Evolutionary conservation across 1,140 invertebrate species (phyloP), one percentile per base, ranked within the genome.

Genomic region (Musca domestica): DNA sequence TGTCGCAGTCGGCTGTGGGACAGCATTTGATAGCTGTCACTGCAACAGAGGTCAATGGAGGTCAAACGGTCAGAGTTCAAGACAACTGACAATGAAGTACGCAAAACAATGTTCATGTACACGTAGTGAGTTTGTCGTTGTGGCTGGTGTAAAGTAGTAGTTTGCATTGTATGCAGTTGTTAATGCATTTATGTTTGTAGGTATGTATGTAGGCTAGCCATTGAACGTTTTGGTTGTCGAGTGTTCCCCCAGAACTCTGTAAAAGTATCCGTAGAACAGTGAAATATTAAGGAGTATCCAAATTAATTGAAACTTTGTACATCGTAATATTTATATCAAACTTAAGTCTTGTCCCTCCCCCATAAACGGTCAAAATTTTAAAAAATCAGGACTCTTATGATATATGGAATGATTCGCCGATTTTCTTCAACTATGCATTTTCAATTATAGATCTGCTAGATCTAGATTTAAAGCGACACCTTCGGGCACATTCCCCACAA

Each of bases 51-150:
- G 78, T 78, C 76, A 78, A 74, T 75, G 75, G 78, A 78, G 76
- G 76, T 78, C 76, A 78, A 71, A 67, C 68, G 76, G 76, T 78
- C 76, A 78, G 72, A 78, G 76, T 78, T 78, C 76, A 78, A 76
- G 71, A 72, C 46, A 30, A 67, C 66, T 61, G 65, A 66, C 65
- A 22, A 27, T 41, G 48, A 66, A 66, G 25, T 54, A 66, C 65
- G 56, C 27, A 61, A 41, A 66, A 22, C 22, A 27, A 65, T 66
- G 49, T 49, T 17, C 23, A 19, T 51, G 19, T 27, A 14, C 5
- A 17, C 19, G 19, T 51, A 51, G 48, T 19, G n/a, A 19, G 2
- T 5, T 5, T 41, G 10, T 41, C 10, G 34, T 41, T 30, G 27
- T 30, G 3, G 3, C 9, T 30, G 9, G 27, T 30, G 27, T 30